Percentiles rank a stretch among this genome's conserved stretches.
Conservation (phyloP, 1,140 invertebrate species). For the fruit fly (Drosophila melanogaster) region Release_6_plus_ISO1_MT NT_037436.4:20720001-20720500, state of each 20-base stretch:
- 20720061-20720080: constrained; percentile 81
- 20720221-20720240: constrained; percentile 57
- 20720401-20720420: background rate
- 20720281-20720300: constrained; percentile 2
- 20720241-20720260: constrained; percentile 55
- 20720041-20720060: constrained; percentile 62
- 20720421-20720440: constrained; percentile 57
- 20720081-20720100: constrained; percentile 69
- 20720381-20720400: background rate
- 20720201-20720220: constrained; percentile 82
- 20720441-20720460: constrained; percentile 80
- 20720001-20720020: constrained; percentile 19
- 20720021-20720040: constrained; percentile 50
- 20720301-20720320: background rate
- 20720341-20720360: constrained; percentile 81
- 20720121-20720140: constrained; percentile 7
- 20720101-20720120: constrained; percentile 77
- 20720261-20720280: constrained; percentile 30
- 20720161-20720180: constrained; percentile 23
- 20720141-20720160: background rate
- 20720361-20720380: constrained; percentile 54
- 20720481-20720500: constrained; percentile 59
- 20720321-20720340: constrained; percentile 49
- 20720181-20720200: constrained; percentile 71
- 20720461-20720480: constrained; percentile 76